Conservation (phyloP, 2,888 invertebrate genomes). For the Zygaena filipendulae region DNA sequence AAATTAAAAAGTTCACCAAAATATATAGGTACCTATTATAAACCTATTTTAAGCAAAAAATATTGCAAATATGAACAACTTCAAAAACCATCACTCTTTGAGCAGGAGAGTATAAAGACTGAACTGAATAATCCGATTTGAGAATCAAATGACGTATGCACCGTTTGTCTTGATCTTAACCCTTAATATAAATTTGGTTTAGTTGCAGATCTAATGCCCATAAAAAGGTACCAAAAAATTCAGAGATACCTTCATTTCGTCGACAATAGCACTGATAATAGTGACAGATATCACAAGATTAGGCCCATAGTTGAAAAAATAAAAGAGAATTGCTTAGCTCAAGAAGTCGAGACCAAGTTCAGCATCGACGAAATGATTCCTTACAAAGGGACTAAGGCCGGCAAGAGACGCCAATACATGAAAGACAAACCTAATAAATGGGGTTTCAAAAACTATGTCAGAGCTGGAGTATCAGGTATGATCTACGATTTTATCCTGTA, state of each 20-base stretch:
- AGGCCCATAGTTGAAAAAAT: constrained; percentile 21
- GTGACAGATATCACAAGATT: constrained; percentile 24
- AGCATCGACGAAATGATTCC: constrained; percentile 29
- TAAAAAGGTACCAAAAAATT: constrained; percentile 22
- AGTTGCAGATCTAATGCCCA: constrained; percentile 22
- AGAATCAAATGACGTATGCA: not conserved
- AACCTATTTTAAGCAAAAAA: too few species aligned
- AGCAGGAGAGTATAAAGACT: not conserved
- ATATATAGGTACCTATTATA: too few species aligned
- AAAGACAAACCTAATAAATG: constrained; percentile 29
- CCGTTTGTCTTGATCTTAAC: not conserved
- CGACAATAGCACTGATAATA: constrained; percentile 18
- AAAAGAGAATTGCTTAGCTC: constrained; percentile 17
- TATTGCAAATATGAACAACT: too few species aligned
- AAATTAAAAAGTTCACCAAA: too few species aligned
- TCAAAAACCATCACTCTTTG: too few species aligned
- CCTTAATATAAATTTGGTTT: too few species aligned
- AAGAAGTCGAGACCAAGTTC: constrained; percentile 19
- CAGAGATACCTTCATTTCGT: constrained; percentile 21
- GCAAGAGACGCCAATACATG: constrained; percentile 25
- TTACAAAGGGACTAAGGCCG: constrained; percentile 29
- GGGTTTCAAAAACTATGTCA: constrained; percentile 29
- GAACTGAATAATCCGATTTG: not conserved
- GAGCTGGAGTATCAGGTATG: constrained; percentile 27
- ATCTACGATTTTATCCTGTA: constrained; percentile 30